Conservation (phyloP, 2,113 vertebrate species). For the Sylvietta virens region DNA sequence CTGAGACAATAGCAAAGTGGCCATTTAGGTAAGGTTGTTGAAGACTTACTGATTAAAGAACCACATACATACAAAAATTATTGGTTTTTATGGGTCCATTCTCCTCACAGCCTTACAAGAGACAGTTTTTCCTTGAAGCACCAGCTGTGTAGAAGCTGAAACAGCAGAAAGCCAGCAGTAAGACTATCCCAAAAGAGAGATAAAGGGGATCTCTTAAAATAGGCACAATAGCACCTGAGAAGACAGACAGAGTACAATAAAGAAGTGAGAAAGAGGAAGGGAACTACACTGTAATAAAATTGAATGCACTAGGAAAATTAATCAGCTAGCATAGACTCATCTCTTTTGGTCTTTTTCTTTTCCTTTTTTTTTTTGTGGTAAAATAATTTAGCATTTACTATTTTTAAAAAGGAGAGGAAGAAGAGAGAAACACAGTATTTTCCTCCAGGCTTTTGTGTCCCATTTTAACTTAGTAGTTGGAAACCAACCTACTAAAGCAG, state of each 20-base stretch:
- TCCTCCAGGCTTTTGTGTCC: neutral
- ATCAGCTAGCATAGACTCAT: neutral
- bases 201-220: neutral
- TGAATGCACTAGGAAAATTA: neutral
- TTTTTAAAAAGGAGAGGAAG: neutral
- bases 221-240: neutral
- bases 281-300: neutral
- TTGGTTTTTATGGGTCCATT: neutral
- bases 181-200: neutral
- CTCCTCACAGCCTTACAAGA: neutral
- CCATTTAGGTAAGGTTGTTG: neutral
- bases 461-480: neutral
- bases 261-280: neutral
- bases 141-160: neutral
- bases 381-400: neutral
- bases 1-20: neutral
- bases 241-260: neutral
- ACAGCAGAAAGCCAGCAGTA: neutral
- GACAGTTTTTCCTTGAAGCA: neutral
- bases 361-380: neutral
- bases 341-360: neutral
- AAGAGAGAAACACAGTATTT: neutral
- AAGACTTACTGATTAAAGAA: neutral
- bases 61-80: neutral
- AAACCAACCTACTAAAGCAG: neutral